phyloP scores from a whole-genome alignment of 2,797 vertebrate genomes.

The Cuculus canorus region DNA sequence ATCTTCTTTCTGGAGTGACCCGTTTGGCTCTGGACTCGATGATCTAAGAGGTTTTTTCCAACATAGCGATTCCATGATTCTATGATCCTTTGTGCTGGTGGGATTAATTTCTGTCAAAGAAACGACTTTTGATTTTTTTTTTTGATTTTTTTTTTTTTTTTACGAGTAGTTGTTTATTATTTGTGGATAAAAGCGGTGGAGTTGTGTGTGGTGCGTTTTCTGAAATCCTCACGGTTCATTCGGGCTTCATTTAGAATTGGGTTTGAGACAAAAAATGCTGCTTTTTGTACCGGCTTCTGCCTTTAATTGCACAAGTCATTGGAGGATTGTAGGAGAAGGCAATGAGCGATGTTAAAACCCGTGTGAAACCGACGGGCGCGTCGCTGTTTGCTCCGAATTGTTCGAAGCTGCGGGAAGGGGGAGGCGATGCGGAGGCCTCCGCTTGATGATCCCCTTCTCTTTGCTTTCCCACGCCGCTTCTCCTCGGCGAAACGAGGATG shows the following conservation, averaged over 20 bases:
- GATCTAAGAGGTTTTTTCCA: no score
- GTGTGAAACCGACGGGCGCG: background rate
- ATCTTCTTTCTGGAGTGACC: background rate
- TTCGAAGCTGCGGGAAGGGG: background rate
- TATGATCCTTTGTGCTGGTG: background rate
- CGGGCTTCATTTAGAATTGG: background rate
- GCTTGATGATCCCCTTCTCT: background rate
- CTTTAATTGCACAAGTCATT: background rate
- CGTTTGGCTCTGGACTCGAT: no score
- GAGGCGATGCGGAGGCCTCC: background rate
- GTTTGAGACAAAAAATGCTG: no score
- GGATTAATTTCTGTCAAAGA: background rate
- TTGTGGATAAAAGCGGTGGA: background rate
- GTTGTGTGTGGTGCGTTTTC: background rate
- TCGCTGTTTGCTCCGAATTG: background rate
- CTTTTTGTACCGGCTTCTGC: background rate
- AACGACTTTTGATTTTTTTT: background rate
- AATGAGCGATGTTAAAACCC: background rate
- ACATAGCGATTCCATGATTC: no score
- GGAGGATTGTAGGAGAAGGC: background rate
- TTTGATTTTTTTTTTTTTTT: background rate
- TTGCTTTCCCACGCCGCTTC: background rate
- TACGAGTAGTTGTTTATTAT: background rate
- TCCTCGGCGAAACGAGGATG: background rate
- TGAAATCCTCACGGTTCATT: background rate